Conservation (phyloP, 2,888 invertebrate species). For the Cantharis lateralis region DNA sequence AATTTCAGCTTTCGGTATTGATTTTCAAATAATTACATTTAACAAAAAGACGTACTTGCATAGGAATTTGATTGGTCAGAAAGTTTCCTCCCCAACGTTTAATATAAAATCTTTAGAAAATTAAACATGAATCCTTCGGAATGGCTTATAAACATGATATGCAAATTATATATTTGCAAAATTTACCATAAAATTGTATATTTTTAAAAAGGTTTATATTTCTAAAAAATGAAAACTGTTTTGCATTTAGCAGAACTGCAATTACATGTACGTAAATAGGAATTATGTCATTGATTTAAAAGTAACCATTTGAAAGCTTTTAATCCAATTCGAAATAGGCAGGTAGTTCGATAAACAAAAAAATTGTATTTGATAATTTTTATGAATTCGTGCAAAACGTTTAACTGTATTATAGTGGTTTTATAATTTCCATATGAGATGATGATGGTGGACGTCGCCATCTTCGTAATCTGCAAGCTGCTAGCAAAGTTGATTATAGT, state of each 20-base stretch:
- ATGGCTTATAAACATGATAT: constrained; percentile 37
- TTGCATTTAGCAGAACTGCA: background rate
- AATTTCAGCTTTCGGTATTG: background rate
- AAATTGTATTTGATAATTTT: constrained; percentile 50
- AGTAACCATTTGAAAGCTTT: constrained; percentile 40
- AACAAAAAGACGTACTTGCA: background rate
- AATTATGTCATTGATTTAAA: background rate
- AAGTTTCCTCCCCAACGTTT: constrained; percentile 35
- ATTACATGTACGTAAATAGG: background rate
- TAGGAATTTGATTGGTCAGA: constrained; percentile 29
- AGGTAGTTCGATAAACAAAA: constrained; percentile 30
- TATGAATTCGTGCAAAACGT: constrained; percentile 53
- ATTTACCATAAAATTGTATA: constrained; percentile 4
- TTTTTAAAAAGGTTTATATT: background rate
- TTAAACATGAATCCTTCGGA: constrained; percentile 27
- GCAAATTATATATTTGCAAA: constrained; percentile 34
- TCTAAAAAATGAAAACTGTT: background rate
- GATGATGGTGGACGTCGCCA: constrained; percentile 45
- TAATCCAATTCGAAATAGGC: constrained; percentile 53
- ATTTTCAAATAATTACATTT: background rate
- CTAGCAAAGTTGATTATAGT: constrained; percentile 51
- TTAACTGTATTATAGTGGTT: constrained; percentile 54
- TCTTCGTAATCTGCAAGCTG: constrained; percentile 43
- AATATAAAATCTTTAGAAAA: constrained; percentile 28
- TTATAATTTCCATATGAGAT: constrained; percentile 54